Evolutionary conservation across 2,797 vertebrate genomes (phyloP), one percentile per base, ranked within the genome.

Genomic region (Sebastes taczanowskii): DNA sequence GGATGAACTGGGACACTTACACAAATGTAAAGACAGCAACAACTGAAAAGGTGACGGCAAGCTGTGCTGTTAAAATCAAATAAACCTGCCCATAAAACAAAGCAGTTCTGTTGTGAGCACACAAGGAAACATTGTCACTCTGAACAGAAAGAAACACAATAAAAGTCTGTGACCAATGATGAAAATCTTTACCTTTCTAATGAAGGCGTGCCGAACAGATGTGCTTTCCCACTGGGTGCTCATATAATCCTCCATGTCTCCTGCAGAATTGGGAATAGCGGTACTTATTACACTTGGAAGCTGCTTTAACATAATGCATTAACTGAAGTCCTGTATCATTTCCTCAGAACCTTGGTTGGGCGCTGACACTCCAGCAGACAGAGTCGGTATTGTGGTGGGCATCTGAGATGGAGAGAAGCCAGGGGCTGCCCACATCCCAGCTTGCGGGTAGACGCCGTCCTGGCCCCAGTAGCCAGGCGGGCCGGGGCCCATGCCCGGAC

Each of bases 21-120:
- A 97, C 96, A 61, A 97, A 99, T 1, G 96, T 97, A 93, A 99
- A 99, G 83, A 98, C 64, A 0, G 96, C 94, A 0, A 99, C 96
- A 70, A 99, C 95, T 72, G 93, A 96, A 71, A 97, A 93, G 0
- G 98, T 98, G 92, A 97, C 64, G 6, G 96, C 89, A 63, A 99
- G 95, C 93, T 99, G 97, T 34, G 95, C 73, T 0, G 97, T 94
- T 88, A 99, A 94, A 91, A 99, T 98, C 73, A 96, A 87, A 34
- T 99, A 99, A 61, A 99, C 97, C 98, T 99, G 94, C 52, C 18
- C 18, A 79, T 34, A 87, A 77, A 73, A 61, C 11, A 25, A 86
- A 71, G 23, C 66, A 11, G 49, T 71, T 81, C 6, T 52, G 25
- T 76, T 83, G 23, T 42, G 38, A 74, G 55, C 49, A 38, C 52